Conservation (phyloP, 2,888 invertebrate genomes). For the Trisateles emortualis region DNA sequence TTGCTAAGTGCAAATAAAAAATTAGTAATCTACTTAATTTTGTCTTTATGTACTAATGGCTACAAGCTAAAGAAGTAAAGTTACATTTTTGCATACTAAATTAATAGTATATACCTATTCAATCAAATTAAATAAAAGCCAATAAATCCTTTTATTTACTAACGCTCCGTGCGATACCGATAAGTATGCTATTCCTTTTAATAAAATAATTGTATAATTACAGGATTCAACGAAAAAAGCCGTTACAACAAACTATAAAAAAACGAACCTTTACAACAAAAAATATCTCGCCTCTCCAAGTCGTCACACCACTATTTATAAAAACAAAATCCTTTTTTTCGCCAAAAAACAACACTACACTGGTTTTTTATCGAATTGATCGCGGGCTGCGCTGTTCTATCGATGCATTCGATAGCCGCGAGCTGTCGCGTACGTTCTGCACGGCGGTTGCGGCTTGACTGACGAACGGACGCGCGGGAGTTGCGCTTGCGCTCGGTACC, state of each 20-base stretch:
- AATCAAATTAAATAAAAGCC: conserved; percentile 2
- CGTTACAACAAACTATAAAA: conserved; percentile 28
- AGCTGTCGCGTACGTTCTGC: conserved; percentile 44
- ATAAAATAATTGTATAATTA: conserved; percentile 28
- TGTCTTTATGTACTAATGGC: not conserved
- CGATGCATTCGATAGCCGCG: conserved; percentile 55
- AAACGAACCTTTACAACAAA: conserved; percentile 59
- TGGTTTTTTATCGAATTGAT: conserved; percentile 53
- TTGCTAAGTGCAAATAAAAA: not conserved
- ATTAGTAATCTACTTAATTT: not conserved
- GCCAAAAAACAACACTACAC: conserved; percentile 63
- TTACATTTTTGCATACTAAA: not conserved
- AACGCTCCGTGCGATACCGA: conserved; percentile 15
- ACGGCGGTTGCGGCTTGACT: conserved; percentile 63
- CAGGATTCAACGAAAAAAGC: conserved; percentile 28
- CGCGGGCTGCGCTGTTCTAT: conserved; percentile 61
- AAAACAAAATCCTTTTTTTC: conserved; percentile 58
- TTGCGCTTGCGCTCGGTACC: conserved; percentile 62
- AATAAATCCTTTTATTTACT: conserved; percentile 17
- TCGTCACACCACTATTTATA: conserved; percentile 56
- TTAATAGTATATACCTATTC: not conserved
- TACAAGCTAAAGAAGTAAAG: not conserved
- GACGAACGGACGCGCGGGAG: conserved; percentile 46
- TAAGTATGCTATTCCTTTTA: conserved; percentile 8
- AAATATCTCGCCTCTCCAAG: conserved; percentile 66